A percentile compares a stretch with the other conserved stretches of the same genome.
phyloP scores from a whole-genome alignment of 2,888 invertebrate species.

The Chromoteleia sp. region DNA sequence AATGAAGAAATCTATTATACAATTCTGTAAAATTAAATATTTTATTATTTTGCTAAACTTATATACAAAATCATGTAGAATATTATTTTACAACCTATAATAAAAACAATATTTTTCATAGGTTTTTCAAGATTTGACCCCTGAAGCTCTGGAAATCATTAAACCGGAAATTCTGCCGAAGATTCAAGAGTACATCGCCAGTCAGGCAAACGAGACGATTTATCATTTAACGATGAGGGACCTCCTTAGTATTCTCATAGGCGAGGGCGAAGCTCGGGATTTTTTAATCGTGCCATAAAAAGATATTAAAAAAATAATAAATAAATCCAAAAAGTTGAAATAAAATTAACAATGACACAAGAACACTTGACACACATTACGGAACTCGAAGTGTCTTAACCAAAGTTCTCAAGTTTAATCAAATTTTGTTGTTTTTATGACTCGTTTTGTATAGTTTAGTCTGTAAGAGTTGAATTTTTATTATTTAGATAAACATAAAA shows the following conservation, averaged over 20 bases:
- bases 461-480: conserved; percentile 60
- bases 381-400: conserved; percentile 24
- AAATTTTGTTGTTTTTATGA: conserved; percentile 39
- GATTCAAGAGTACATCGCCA: conserved; percentile 77
- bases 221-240: conserved; percentile 80
- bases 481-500: conserved; percentile 17
- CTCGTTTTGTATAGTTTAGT: conserved; percentile 55
- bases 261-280: conserved; percentile 74
- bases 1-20: too few species aligned
- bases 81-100: not conserved
- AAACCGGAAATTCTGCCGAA: conserved; percentile 81
- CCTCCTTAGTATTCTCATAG: conserved; percentile 77
- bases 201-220: conserved; percentile 71
- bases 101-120: conserved; percentile 58
- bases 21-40: too few species aligned
- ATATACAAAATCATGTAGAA: too few species aligned
- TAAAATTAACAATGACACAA: conserved; percentile 51
- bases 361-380: conserved; percentile 46
- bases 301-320: not conserved
- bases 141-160: conserved; percentile 78
- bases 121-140: conserved; percentile 79
- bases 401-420: conserved; percentile 55
- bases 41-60: too few species aligned
- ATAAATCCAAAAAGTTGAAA: too few species aligned
- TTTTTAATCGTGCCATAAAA: conserved; percentile 67